Evolutionary conservation across 2,797 vertebrate species (phyloP).

Genomic region (Phataginus tetradactyla): DNA sequence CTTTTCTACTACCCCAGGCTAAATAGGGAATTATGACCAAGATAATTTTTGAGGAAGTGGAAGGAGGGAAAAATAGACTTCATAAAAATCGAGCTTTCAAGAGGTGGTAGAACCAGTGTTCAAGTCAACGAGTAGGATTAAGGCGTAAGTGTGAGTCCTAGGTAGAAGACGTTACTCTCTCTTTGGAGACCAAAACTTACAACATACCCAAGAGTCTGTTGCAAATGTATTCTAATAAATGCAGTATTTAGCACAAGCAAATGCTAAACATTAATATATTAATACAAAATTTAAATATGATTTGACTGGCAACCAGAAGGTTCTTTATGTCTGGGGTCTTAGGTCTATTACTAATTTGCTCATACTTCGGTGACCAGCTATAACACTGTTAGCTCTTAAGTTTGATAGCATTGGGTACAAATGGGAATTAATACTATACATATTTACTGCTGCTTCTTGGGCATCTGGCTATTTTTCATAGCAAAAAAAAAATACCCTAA

Average conservation of each 20-base stretch:
- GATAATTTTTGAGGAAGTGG: neutral
- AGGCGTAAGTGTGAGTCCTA: neutral
- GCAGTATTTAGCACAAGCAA: neutral
- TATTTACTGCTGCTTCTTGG: neutral
- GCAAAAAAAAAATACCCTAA: neutral
- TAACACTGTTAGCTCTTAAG: neutral
- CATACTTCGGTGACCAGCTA: too few relatives aligned
- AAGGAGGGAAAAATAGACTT: neutral
- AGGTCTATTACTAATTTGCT: neutral
- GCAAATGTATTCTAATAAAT: neutral
- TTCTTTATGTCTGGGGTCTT: neutral
- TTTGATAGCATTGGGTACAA: neutral
- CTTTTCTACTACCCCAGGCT: neutral
- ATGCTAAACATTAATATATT: neutral
- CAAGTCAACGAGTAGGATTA: neutral
- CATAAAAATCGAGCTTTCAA: constrained; percentile 16
- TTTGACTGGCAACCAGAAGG: neutral
- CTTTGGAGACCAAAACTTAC: neutral
- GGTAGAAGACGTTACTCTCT: neutral
- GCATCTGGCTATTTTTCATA: neutral
- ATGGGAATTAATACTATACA: neutral
- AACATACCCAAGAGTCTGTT: too few relatives aligned
- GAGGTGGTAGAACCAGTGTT: neutral
- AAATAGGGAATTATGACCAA: neutral
- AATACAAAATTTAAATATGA: neutral